Evolutionary conservation across 2,888 invertebrate species (phyloP).

Genomic region (Cryptosula pallasiana): DNA sequence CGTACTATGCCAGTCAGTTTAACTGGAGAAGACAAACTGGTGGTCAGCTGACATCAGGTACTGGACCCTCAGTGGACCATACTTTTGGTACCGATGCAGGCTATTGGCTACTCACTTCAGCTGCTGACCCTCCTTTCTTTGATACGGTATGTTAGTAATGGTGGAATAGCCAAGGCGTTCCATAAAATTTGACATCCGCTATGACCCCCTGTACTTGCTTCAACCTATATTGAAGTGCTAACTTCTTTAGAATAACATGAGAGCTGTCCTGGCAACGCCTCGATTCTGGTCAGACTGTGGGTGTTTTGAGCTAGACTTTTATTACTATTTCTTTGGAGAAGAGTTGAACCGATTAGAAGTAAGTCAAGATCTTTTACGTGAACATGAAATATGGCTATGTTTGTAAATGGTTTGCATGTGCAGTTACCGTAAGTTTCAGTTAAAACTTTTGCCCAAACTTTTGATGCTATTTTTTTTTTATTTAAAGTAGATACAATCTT

Average conservation of each 20-base stretch:
- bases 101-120: not conserved
- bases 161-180: too few relatives aligned
- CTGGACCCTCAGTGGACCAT: not conserved
- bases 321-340: not conserved
- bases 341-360: slow-evolving; percentile 4
- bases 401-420: too few relatives aligned
- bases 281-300: not conserved
- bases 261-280: not conserved
- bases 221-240: too few relatives aligned
- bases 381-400: too few relatives aligned
- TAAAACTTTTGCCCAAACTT: too few relatives aligned
- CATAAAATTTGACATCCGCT: too few relatives aligned
- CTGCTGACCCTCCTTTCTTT: not conserved
- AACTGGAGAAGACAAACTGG: not conserved
- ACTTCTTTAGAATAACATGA: not conserved
- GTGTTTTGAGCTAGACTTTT: slow-evolving; percentile 4
- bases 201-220: too few relatives aligned
- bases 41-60: not conserved
- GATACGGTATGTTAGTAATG: too few relatives aligned
- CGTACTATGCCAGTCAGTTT: not conserved
- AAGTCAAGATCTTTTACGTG: too few relatives aligned
- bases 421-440: too few relatives aligned
- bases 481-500: too few relatives aligned
- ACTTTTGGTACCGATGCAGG: not conserved
- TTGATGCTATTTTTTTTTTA: too few relatives aligned